Conservation (phyloP, 2,113 vertebrate species). For the Pomatorhinus ruficollis region DNA sequence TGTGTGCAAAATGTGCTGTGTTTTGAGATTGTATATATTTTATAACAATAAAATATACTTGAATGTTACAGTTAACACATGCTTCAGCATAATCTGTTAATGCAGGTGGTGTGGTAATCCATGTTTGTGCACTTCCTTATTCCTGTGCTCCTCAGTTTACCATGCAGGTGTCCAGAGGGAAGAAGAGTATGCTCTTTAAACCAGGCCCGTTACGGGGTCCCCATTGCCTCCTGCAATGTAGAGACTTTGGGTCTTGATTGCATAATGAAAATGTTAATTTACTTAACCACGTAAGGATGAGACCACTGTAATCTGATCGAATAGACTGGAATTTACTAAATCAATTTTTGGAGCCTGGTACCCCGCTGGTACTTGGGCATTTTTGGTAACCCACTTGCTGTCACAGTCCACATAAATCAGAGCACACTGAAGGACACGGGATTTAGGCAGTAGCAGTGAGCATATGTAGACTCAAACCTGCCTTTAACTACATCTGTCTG, state of each 20-base stretch:
- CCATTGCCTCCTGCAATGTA: accelerated
- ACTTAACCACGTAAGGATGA: neutral
- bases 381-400: neutral
- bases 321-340: neutral
- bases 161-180: neutral
- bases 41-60: constrained; percentile 55
- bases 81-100: constrained; percentile 7
- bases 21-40: constrained; percentile 38
- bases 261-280: neutral
- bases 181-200: neutral
- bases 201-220: accelerated
- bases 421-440: neutral
- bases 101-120: neutral
- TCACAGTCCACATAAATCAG: neutral
- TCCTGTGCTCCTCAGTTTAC: neutral
- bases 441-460: neutral
- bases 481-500: neutral
- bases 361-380: accelerated
- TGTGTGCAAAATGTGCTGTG: neutral
- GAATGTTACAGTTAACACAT: neutral
- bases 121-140: neutral
- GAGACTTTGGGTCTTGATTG: neutral
- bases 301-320: neutral
- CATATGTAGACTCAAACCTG: neutral
- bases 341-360: neutral